A percentile compares a stretch with the other conserved stretches of the same genome.
phyloP scores from a whole-genome alignment of 1,140 invertebrate species.

The Arctopsyche grandis region DNA sequence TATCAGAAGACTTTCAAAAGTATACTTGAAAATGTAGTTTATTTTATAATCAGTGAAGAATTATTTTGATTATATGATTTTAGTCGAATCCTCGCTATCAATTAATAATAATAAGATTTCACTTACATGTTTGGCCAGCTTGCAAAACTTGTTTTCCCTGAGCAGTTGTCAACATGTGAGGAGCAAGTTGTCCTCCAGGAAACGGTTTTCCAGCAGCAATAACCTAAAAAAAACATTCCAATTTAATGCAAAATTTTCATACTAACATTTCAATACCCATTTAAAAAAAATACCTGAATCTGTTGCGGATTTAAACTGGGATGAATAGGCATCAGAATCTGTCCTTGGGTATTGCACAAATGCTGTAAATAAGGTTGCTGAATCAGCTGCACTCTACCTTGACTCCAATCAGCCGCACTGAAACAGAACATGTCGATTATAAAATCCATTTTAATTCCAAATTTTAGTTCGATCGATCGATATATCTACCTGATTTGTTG shows the following conservation, averaged over 20 bases:
- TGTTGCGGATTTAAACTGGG: conserved; percentile 81
- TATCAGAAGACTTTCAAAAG: too few relatives aligned
- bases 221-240: conserved; percentile 66
- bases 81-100: neutral
- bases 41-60: too few relatives aligned
- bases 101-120: neutral
- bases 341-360: conserved; percentile 80
- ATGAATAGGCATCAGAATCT: conserved; percentile 80
- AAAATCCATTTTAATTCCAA: neutral
- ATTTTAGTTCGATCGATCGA: neutral
- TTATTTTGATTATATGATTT: neutral
- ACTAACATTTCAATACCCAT: neutral
- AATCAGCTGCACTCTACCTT: conserved; percentile 78
- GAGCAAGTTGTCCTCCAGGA: conserved; percentile 78
- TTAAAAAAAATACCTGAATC: conserved; percentile 70
- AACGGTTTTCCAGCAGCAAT: conserved; percentile 84
- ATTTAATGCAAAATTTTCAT: neutral
- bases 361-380: conserved; percentile 86
- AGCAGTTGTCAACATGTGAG: conserved; percentile 81
- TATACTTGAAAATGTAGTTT: too few relatives aligned
- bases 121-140: conserved; percentile 67
- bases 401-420: conserved; percentile 68
- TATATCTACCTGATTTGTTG: conserved; percentile 60
- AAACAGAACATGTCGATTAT: conserved; percentile 17
- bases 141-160: conserved; percentile 75